Evolutionary conservation across 2,888 invertebrate genomes (phyloP).

Genomic region (Apamea sordens): DNA sequence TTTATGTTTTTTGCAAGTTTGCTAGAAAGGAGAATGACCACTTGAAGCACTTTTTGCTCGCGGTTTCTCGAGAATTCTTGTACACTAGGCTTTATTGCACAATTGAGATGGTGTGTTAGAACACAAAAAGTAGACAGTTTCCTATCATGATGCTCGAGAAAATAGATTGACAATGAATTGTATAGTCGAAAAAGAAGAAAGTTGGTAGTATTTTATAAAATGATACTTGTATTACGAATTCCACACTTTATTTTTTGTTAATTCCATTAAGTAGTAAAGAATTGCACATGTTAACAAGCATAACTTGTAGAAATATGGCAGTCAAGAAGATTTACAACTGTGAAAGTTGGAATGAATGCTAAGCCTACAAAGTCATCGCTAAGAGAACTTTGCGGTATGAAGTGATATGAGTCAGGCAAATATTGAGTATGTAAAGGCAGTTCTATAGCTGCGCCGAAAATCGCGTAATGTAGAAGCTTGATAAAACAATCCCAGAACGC

Average conservation of each 20-base stretch:
- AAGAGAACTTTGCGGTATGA: neutral
- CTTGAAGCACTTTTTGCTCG: constrained; percentile 52
- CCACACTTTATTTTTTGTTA: constrained; percentile 3
- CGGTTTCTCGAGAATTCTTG: constrained; percentile 45
- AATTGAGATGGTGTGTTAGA: constrained; percentile 31
- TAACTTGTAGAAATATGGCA: neutral
- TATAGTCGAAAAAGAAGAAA: constrained; percentile 8
- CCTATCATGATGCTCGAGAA: constrained; percentile 33
- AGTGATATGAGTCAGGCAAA: neutral
- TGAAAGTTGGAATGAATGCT: constrained; percentile 3
- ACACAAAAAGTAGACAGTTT: constrained; percentile 30
- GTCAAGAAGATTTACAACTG: constrained; percentile 6
- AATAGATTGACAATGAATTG: constrained; percentile 44
- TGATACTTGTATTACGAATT: neutral
- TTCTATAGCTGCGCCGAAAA: neutral
- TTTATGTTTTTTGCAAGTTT: constrained; percentile 58
- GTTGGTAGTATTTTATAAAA: neutral
- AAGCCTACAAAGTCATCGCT: constrained; percentile 1
- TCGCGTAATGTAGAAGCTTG: neutral
- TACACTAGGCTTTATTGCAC: constrained; percentile 42
- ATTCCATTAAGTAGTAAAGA: neutral
- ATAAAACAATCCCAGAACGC: constrained; percentile 2
- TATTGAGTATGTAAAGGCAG: neutral
- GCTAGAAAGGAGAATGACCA: constrained; percentile 59
- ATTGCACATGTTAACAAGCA: neutral